A percentile compares a stretch with the other conserved stretches of the same genome.
phyloP scores from a whole-genome alignment of 2,797 vertebrate genomes.

The Cryptoblepharus egeriae region DNA sequence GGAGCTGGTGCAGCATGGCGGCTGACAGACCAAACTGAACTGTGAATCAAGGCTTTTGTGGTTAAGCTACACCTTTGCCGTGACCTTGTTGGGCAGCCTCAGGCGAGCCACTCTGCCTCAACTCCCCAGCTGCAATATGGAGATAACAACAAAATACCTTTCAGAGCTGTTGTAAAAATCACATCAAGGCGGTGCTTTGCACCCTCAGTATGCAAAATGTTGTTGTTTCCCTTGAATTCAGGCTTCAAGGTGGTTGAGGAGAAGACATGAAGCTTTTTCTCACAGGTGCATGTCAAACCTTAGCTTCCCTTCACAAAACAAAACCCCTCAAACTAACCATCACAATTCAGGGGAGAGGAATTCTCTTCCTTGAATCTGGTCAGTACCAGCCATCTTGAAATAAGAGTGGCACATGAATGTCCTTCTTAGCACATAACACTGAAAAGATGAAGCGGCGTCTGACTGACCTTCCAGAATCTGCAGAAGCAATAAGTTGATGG shows the following conservation, averaged over 20 bases:
- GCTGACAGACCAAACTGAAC: no score
- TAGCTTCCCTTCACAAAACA: neutral
- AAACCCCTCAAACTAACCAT: neutral
- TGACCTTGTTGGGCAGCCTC: no score
- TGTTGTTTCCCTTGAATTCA: neutral
- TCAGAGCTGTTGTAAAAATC: no score
- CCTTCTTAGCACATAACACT: constrained; percentile 19
- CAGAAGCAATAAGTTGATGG: constrained; percentile 33
- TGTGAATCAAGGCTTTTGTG: no score
- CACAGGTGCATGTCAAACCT: no score
- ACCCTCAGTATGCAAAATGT: no score
- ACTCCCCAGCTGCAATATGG: no score
- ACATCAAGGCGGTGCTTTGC: no score
- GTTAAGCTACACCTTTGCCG: no score
- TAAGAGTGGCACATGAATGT: neutral
- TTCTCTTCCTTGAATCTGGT: neutral
- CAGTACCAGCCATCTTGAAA: neutral
- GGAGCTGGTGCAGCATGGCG: no score
- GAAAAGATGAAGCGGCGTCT: constrained; percentile 17
- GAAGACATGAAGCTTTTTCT: neutral
- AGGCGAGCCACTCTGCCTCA: no score
- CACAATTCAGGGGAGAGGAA: neutral
- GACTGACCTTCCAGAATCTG: constrained; percentile 21
- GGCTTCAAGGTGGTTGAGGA: neutral
- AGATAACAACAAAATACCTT: no score